phyloP scores from a whole-genome alignment of 2,797 vertebrate genomes.

The Phylloscopus collybita region DNA sequence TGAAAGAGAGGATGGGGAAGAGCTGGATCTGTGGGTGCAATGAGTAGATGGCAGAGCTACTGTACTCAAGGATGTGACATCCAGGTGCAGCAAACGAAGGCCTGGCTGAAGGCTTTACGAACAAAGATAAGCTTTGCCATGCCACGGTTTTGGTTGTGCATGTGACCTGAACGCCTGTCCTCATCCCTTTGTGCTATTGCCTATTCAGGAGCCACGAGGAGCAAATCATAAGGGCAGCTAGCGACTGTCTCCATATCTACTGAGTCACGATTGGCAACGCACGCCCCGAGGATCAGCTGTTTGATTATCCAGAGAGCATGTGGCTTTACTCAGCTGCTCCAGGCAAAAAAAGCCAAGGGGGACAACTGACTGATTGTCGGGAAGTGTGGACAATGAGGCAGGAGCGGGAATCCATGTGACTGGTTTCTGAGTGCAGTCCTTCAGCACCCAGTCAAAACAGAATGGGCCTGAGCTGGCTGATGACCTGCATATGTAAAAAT shows the following conservation, averaged over 20 bases:
- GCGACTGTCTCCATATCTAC: conserved; percentile 53
- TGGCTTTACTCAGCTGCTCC: conserved; percentile 62
- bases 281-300: conserved; percentile 43
- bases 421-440: conserved; percentile 33
- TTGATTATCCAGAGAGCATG: conserved; percentile 59
- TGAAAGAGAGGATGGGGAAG: neutral
- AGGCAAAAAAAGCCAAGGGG: conserved; percentile 6
- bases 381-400: conserved; percentile 13
- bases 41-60: neutral
- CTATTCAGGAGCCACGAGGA: conserved; percentile 54
- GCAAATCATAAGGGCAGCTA: conserved; percentile 48
- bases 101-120: neutral
- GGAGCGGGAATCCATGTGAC: conserved; percentile 57
- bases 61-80: neutral
- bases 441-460: conserved; percentile 45
- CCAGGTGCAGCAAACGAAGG: neutral
- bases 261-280: conserved; percentile 42
- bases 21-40: neutral
- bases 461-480: conserved; percentile 4
- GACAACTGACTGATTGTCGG: conserved; percentile 57
- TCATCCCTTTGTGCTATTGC: conserved; percentile 39
- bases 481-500: conserved; percentile 57
- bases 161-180: conserved; percentile 23
- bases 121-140: neutral
- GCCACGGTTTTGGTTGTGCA: neutral